These are phyloP conservation scores for Ceraclea dissimilis DNA, from an alignment of 2,888 invertebrate genomes.

Conservation along the genomic window DNA sequence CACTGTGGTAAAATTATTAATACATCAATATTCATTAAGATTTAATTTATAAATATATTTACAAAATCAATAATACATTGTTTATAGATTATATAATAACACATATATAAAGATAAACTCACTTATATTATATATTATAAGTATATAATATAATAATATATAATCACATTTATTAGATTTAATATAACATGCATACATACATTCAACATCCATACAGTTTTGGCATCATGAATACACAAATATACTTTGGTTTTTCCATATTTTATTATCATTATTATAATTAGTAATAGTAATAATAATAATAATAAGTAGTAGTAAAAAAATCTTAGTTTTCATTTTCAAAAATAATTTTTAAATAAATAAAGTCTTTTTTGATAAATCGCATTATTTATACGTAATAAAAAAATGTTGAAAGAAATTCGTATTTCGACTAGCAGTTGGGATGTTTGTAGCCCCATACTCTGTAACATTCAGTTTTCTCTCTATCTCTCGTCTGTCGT, in stretches of 20 bases:
- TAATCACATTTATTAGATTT: slow-evolving; percentile 24
- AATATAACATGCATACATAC: slow-evolving; percentile 23
- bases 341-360: slow-evolving; percentile 29
- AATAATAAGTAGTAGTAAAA: slow-evolving; percentile 34
- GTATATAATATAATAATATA: slow-evolving; percentile 7
- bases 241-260: slow-evolving; percentile 53
- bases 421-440: slow-evolving; percentile 25
- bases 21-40: background rate
- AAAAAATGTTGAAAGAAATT: slow-evolving; percentile 8
- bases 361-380: slow-evolving; percentile 26
- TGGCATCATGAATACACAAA: slow-evolving; percentile 57
- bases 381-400: slow-evolving; percentile 8
- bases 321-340: slow-evolving; percentile 40
- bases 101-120: background rate
- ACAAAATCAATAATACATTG: background rate
- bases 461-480: slow-evolving; percentile 30
- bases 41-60: no score
- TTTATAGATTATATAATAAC: background rate
- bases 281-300: background rate
- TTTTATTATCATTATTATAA: slow-evolving; percentile 26
- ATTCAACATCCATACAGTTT: slow-evolving; percentile 31
- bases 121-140: background rate
- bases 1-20: background rate
- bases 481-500: slow-evolving; percentile 42
- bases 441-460: slow-evolving; percentile 24